Percentiles rank a stretch among this genome's conserved stretches.
Conservation (phyloP, 2,113 vertebrate genomes). For the Scophthalmus maximus region DNA sequence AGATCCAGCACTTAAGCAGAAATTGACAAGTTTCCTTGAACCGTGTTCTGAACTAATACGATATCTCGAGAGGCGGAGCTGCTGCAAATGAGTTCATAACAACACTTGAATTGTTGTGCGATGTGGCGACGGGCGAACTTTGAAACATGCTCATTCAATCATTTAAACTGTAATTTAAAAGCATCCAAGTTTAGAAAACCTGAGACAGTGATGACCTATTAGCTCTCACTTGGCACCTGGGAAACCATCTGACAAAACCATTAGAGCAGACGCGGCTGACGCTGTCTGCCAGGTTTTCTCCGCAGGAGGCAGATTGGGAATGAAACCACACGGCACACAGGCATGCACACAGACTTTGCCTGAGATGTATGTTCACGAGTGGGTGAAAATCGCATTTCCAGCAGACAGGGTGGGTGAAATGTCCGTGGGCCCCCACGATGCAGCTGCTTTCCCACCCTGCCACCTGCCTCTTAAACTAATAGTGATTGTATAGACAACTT, state of each 20-base stretch:
- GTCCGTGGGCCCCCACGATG: constrained; percentile 68
- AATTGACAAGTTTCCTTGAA: neutral
- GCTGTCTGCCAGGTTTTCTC: constrained; percentile 79
- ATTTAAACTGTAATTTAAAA: neutral
- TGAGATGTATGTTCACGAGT: constrained; percentile 59
- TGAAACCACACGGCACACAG: constrained; percentile 27
- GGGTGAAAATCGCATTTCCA: constrained; percentile 85
- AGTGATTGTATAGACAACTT: constrained; percentile 80
- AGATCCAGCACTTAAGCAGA: neutral
- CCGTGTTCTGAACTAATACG: neutral
- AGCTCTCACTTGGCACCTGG: constrained; percentile 59
- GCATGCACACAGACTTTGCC: constrained; percentile 19
- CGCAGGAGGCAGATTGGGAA: constrained; percentile 72
- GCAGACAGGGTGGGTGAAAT: constrained; percentile 73
- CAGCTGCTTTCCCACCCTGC: constrained; percentile 82
- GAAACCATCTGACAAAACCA: constrained; percentile 42
- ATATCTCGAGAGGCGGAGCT: neutral
- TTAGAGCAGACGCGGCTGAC: constrained; percentile 54
- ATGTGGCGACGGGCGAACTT: neutral
- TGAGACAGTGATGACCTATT: constrained; percentile 15
- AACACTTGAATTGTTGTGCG: neutral
- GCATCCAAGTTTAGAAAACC: neutral
- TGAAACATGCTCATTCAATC: neutral
- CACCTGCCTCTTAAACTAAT: constrained; percentile 88
- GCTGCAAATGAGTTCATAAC: neutral